Conservation (phyloP, 1,140 invertebrate genomes). For the Heterodera carotae region DNA sequence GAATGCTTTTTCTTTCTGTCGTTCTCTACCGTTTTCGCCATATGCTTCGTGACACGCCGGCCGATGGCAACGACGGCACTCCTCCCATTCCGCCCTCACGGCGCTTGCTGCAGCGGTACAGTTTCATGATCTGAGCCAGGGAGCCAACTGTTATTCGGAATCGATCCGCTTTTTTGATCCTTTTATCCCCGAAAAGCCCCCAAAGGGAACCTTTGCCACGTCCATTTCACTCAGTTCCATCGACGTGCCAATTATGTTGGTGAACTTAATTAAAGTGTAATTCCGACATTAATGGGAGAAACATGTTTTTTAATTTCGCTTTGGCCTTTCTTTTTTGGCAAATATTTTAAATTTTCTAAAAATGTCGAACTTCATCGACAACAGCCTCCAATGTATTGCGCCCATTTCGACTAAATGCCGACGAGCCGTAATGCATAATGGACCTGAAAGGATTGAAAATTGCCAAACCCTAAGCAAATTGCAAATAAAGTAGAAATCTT, state of each 20-base stretch:
- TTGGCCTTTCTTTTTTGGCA: too few relatives aligned
- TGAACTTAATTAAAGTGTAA: too few relatives aligned
- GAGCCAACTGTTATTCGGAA: too few relatives aligned
- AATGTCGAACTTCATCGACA: constrained; percentile 37
- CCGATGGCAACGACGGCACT: neutral
- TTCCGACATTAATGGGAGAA: too few relatives aligned
- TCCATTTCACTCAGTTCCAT: constrained; percentile 60
- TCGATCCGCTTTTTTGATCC: too few relatives aligned
- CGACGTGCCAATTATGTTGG: constrained; percentile 55
- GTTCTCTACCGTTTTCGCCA: neutral
- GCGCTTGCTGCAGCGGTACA: constrained; percentile 10
- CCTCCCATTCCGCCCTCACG: neutral
- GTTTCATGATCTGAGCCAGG: constrained; percentile 15
- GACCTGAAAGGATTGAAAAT: constrained; percentile 1
- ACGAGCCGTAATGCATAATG: constrained; percentile 59
- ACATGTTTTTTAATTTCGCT: too few relatives aligned
- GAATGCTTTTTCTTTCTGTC: neutral
- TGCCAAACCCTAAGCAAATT: neutral
- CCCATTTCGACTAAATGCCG: constrained; percentile 61
- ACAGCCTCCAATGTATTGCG: constrained; percentile 62
- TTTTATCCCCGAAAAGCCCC: too few relatives aligned
- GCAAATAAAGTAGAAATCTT: too few relatives aligned
- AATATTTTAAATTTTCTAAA: too few relatives aligned
- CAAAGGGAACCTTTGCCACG: constrained; percentile 57
- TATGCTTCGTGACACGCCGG: neutral